Conservation (phyloP, 2,888 invertebrate species). For the Urechis unicinctus region DNA sequence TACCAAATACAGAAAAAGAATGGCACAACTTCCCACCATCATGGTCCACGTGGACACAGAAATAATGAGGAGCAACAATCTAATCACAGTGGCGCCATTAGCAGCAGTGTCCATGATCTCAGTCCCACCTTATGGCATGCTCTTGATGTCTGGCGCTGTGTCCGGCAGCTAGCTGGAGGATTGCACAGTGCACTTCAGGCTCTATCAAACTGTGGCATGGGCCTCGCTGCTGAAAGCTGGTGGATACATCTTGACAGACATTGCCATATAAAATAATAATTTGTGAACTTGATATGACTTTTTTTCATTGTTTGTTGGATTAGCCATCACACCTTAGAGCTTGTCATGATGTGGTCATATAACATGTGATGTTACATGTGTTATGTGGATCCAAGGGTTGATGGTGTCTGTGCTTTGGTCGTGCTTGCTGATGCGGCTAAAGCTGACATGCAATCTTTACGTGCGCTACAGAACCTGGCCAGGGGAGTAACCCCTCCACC, state of each 20-base stretch:
- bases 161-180: constrained; percentile 32
- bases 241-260: constrained; percentile 3
- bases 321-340: too few species aligned
- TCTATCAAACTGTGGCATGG: constrained; percentile 39
- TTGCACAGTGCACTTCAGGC: constrained; percentile 36
- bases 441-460: constrained; percentile 32
- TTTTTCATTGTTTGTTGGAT: too few species aligned
- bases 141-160: constrained; percentile 49
- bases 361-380: too few species aligned
- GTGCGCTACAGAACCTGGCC: constrained; percentile 39
- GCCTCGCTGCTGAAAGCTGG: constrained; percentile 43
- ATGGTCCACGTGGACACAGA: too few species aligned
- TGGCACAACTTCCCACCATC: constrained; percentile 1
- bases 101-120: constrained; percentile 48
- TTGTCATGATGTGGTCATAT: background rate
- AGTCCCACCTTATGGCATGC: constrained; percentile 49
- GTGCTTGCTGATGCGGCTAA: constrained; percentile 44
- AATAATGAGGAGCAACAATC: too few species aligned
- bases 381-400: constrained; percentile 27
- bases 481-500: constrained; percentile 8
- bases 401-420: constrained; percentile 39
- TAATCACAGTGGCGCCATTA: constrained; percentile 16
- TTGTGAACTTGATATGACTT: too few species aligned
- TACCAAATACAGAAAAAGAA: constrained; percentile 9
- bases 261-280: too few species aligned